phyloP scores from a whole-genome alignment of 2,888 invertebrate species.

The Epinotia bilunana region DNA sequence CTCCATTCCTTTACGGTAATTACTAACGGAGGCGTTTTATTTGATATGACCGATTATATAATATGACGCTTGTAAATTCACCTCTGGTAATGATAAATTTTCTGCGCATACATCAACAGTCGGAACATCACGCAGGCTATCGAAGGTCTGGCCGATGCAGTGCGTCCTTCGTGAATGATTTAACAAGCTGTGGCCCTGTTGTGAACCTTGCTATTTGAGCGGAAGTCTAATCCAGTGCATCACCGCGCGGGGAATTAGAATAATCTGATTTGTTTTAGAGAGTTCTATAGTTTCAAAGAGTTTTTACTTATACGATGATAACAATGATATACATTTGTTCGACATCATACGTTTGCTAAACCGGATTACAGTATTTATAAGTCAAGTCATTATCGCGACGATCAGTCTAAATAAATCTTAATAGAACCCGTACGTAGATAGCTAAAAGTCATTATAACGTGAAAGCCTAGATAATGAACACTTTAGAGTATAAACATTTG shows the following conservation, averaged over 20 bases:
- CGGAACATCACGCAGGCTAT: background rate
- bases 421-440: too few relatives aligned
- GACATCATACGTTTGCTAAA: too few relatives aligned
- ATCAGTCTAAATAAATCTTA: too few relatives aligned
- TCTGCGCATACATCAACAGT: background rate
- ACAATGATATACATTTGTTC: background rate
- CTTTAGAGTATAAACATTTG: background rate
- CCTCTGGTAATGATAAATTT: background rate
- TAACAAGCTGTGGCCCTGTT: constrained; percentile 45
- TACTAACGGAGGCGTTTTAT: background rate
- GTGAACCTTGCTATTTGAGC: constrained; percentile 38
- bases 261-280: constrained; percentile 8
- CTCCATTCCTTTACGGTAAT: too few relatives aligned
- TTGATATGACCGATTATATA: background rate
- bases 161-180: constrained; percentile 37
- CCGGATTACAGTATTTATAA: too few relatives aligned
- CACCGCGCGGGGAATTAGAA: constrained; percentile 23
- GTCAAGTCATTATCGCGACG: too few relatives aligned
- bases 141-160: constrained; percentile 1
- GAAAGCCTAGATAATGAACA: too few relatives aligned
- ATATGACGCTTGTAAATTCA: background rate
- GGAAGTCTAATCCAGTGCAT: constrained; percentile 41
- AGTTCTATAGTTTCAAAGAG: background rate
- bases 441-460: too few relatives aligned
- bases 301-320: background rate